Evolutionary conservation across 1,140 invertebrate species (phyloP), one percentile per base, ranked within the genome.

Genomic region (Chelonus insularis): DNA sequence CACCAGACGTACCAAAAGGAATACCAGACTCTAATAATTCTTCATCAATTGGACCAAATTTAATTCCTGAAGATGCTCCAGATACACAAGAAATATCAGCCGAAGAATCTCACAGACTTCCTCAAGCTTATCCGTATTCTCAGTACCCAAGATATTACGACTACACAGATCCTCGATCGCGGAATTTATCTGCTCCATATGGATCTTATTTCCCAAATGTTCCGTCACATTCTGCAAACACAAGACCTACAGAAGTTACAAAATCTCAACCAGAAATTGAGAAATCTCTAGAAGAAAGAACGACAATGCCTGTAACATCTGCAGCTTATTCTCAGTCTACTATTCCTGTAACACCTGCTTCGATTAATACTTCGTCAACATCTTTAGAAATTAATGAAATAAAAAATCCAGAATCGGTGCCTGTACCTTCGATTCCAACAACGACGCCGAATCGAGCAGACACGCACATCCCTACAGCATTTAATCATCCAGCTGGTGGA

Each of bases 121-220:
- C 76, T 0, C 78, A 80, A 52, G 74, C 68, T 4, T 81, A 81
- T 65, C 75, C 77, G 9, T 81, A 80, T 41, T 72, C 78, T 12
- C 78, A 80, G 4, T 81, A 77, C 61, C 77, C 79, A 6, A 74
- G 78, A 55, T 82, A 82, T 56, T 82, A 79, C 36, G 80, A 82
- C 54, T 81, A 82, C 39, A 64, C 56, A 0, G 80, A 81, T 64
- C 78, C 80, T 0, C 62, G 79, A 62, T 69, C 79, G 0, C 71
- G 78, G 41, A 68, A 77, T 6, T 54, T 80, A 3, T 45, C 74
- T 5, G 73, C 70, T 50, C 78, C 79, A 0, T 82, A 81, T 23
- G 72, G 76, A 37, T 70, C 73, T 9, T 81, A 81, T 45, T 75
- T 73, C 45, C 70, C 75, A 12, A 63, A 70, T 16, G 69, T 72